These are phyloP conservation scores for Melopsittacus undulatus DNA, from an alignment of 2,797 vertebrate species.

Conservation along the genomic window DNA sequence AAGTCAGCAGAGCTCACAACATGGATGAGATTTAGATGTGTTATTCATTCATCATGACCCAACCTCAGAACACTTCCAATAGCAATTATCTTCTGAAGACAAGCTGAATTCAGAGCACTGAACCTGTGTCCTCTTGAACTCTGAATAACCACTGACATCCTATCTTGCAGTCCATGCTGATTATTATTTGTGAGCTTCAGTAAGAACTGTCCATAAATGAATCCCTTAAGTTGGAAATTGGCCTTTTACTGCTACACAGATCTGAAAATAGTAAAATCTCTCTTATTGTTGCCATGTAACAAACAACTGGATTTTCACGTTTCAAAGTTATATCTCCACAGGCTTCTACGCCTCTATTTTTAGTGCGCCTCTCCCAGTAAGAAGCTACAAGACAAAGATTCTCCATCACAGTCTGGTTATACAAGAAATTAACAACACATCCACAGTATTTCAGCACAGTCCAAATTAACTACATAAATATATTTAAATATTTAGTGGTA, in stretches of 20 bases:
- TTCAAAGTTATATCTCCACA: slow-evolving; percentile 14
- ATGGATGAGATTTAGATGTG: rapidly evolving
- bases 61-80: neutral
- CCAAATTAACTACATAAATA: neutral
- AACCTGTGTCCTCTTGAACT: neutral
- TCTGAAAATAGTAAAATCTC: neutral
- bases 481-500: neutral
- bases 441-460: neutral
- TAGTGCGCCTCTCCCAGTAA: neutral
- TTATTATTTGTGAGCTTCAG: neutral
- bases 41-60: neutral
- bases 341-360: slow-evolving; percentile 19
- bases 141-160: neutral
- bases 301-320: slow-evolving; percentile 44
- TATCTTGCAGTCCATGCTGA: neutral
- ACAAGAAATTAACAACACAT: neutral
- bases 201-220: neutral
- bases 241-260: neutral
- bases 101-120: neutral
- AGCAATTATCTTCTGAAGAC: neutral
- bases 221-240: neutral
- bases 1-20: neutral
- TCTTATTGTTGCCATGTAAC: slow-evolving; percentile 31
- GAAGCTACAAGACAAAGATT: slow-evolving; percentile 1
- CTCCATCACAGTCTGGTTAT: neutral